phyloP scores from a whole-genome alignment of 2,888 invertebrate species.

The Drosophila diplacantha region DNA sequence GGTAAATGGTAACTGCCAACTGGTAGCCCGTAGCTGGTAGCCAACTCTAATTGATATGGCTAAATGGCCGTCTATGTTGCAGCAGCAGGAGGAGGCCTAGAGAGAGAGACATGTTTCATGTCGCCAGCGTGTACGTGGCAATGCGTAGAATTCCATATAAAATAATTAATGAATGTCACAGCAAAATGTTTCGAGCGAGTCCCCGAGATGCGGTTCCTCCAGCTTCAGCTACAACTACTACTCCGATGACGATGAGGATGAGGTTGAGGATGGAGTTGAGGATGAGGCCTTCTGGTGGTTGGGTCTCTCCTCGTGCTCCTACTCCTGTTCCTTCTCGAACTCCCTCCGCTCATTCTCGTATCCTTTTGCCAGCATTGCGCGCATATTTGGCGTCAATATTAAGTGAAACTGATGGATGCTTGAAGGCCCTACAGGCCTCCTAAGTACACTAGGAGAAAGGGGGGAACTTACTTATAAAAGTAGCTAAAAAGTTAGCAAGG shows the following conservation, averaged over 20 bases:
- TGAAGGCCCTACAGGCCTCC: slow-evolving; percentile 44
- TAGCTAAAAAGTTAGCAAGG: neutral
- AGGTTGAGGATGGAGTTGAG: slow-evolving; percentile 14
- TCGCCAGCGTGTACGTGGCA: slow-evolving; percentile 76
- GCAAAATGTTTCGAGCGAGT: slow-evolving; percentile 66
- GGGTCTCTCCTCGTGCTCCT: slow-evolving; percentile 5
- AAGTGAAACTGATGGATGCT: slow-evolving; percentile 77
- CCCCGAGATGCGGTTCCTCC: slow-evolving; percentile 49
- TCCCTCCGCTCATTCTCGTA: slow-evolving; percentile 53
- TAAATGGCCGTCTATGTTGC: slow-evolving; percentile 68
- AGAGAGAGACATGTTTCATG: slow-evolving; percentile 67
- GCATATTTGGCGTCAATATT: slow-evolving; percentile 78
- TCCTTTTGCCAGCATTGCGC: slow-evolving; percentile 77
- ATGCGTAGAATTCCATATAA: slow-evolving; percentile 76
- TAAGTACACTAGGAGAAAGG: slow-evolving; percentile 18
- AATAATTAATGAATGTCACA: slow-evolving; percentile 77
- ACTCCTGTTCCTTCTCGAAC: slow-evolving; percentile 6
- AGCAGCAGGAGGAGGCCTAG: slow-evolving; percentile 33
- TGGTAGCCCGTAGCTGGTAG: slow-evolving; percentile 28
- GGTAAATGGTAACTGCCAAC: slow-evolving; percentile 33
- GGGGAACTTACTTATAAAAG: neutral
- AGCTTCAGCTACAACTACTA: slow-evolving; percentile 5
- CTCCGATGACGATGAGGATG: slow-evolving; percentile 22
- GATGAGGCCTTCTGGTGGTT: slow-evolving; percentile 8
- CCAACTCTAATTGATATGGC: slow-evolving; percentile 66